Percentiles rank a stretch among this genome's conserved stretches.
phyloP scores from a whole-genome alignment of 2,888 invertebrate species.

The Drosophila sordidula region DNA sequence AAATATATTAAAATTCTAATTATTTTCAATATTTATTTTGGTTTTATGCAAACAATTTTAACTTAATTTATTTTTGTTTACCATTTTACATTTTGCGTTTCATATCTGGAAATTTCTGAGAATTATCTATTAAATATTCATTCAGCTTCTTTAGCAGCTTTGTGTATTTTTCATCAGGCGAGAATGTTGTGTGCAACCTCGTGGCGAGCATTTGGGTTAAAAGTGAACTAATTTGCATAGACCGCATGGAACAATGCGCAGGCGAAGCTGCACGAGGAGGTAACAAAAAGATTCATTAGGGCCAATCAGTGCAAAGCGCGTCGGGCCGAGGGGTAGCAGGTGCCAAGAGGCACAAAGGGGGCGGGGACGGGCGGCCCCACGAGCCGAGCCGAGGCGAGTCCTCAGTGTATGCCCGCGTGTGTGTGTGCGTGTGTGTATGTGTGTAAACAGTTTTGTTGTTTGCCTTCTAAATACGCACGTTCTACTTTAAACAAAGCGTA shows the following conservation, averaged over 20 bases:
- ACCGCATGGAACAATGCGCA: constrained; percentile 77
- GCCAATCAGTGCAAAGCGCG: constrained; percentile 77
- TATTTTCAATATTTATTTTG: no score
- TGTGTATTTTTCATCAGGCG: constrained; percentile 1
- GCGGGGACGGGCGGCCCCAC: constrained; percentile 2
- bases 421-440: constrained; percentile 29
- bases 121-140: constrained; percentile 20
- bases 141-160: constrained; percentile 5
- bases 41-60: no score
- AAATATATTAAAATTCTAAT: no score
- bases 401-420: not conserved
- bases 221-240: constrained; percentile 78
- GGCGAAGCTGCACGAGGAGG: constrained; percentile 70
- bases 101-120: not conserved
- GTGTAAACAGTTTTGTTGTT: constrained; percentile 73
- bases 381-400: constrained; percentile 45
- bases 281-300: constrained; percentile 78
- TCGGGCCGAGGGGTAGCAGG: constrained; percentile 34
- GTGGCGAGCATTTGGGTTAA: constrained; percentile 61
- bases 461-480: constrained; percentile 77
- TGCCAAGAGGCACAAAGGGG: constrained; percentile 11
- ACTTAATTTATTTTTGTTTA: not conserved
- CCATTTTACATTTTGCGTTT: not conserved
- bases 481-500: constrained; percentile 72
- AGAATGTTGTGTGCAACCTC: constrained; percentile 26